phyloP scores from a whole-genome alignment of 2,113 vertebrate genomes.

The Campylorhamphus procurvoides region DNA sequence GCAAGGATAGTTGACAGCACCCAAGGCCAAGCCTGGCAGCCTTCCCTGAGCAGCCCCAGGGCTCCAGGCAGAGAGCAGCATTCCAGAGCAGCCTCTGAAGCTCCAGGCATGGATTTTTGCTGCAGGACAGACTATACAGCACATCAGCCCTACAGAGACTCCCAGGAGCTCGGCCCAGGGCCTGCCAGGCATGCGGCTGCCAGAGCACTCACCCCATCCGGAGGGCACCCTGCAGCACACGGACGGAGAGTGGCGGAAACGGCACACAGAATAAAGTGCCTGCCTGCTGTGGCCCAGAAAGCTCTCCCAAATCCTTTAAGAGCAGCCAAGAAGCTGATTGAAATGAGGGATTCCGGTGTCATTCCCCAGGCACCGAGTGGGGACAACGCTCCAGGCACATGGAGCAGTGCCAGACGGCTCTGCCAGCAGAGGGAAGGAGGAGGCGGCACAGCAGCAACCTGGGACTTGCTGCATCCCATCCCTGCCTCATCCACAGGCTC shows the following conservation, averaged over 20 bases:
- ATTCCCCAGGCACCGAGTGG: background rate
- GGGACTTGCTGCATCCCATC: background rate
- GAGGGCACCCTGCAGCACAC: background rate
- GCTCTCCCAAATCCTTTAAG: background rate
- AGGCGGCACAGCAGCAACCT: background rate
- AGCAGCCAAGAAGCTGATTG: background rate
- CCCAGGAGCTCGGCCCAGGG: background rate
- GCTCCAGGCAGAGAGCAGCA: background rate
- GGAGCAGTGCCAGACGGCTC: background rate
- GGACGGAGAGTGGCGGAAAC: background rate
- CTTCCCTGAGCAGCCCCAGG: background rate
- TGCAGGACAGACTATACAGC: background rate
- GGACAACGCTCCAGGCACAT: rapidly evolving
- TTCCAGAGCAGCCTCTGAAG: background rate
- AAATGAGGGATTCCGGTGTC: background rate
- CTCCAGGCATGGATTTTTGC: background rate
- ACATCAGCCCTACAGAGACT: background rate
- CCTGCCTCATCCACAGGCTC: background rate
- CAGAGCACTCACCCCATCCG: rapidly evolving
- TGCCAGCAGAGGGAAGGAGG: background rate
- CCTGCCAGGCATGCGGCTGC: background rate
- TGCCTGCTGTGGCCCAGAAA: background rate
- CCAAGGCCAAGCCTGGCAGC: background rate
- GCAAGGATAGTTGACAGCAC: background rate
- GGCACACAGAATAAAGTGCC: rapidly evolving